Conservation (phyloP, 1,140 invertebrate species). For the Micrasema longulum region DNA sequence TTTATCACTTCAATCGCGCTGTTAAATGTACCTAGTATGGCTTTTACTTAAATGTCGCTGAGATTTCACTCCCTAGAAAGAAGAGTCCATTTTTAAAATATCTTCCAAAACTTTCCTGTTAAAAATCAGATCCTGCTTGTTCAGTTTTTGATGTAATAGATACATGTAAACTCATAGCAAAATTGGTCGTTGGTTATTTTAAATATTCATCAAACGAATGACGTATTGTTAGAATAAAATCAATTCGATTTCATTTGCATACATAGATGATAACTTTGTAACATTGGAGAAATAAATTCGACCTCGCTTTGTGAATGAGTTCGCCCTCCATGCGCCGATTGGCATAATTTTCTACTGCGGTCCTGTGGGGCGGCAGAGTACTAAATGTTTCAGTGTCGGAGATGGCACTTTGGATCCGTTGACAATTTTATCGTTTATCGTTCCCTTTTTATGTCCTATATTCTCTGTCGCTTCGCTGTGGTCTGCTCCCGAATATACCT, state of each 20-base stretch:
- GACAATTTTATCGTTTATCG: conserved; percentile 39
- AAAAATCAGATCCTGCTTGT: too few relatives aligned
- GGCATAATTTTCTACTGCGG: background rate
- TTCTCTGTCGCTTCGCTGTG: conserved; percentile 29
- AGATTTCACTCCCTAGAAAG: too few relatives aligned
- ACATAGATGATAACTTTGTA: background rate
- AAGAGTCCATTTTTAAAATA: too few relatives aligned
- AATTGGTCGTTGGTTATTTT: too few relatives aligned
- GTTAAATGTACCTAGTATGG: too few relatives aligned
- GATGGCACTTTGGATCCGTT: conserved; percentile 40
- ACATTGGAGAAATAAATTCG: conserved; percentile 5
- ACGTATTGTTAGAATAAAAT: background rate
- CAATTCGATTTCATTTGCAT: background rate
- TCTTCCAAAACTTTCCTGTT: too few relatives aligned
- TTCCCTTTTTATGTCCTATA: conserved; percentile 35
- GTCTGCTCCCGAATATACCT: conserved; percentile 23
- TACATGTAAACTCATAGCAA: too few relatives aligned
- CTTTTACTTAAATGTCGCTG: too few relatives aligned
- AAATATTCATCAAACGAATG: too few relatives aligned
- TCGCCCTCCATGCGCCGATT: too few relatives aligned
- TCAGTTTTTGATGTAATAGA: too few relatives aligned
- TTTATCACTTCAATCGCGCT: too few relatives aligned
- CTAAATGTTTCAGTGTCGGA: conserved; percentile 25
- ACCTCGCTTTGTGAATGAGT: background rate
- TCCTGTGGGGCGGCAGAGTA: conserved; percentile 1